phyloP scores from a whole-genome alignment of 53 echinoderm and acorn worm genomes.

The Echinometra lucunter region DNA sequence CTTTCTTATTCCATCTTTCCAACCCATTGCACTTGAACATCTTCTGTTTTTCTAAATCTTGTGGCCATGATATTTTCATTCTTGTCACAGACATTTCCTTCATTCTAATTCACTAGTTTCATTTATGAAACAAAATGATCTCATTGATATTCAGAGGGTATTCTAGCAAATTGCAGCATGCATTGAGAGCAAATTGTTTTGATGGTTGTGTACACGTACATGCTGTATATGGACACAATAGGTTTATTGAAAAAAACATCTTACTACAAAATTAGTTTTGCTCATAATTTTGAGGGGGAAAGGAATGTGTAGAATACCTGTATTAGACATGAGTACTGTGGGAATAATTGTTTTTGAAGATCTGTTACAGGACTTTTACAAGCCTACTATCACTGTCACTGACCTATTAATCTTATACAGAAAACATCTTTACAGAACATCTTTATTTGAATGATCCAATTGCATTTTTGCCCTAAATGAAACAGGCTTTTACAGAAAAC shows the following conservation, averaged over 20 bases:
- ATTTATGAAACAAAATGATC: background rate
- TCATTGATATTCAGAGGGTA: conserved; percentile 17
- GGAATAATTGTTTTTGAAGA: too few species aligned
- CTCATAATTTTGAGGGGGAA: too few species aligned
- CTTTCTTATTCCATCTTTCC: background rate
- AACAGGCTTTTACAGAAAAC: too few species aligned
- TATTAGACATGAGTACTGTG: too few species aligned
- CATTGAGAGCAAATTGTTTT: background rate
- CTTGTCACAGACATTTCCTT: background rate
- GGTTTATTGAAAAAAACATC: background rate
- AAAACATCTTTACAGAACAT: too few species aligned
- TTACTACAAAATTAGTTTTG: background rate
- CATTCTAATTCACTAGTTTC: background rate
- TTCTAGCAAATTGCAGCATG: background rate
- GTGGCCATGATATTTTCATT: background rate
- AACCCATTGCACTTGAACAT: background rate
- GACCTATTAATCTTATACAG: too few species aligned
- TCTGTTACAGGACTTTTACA: too few species aligned
- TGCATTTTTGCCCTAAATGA: too few species aligned
- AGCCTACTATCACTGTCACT: too few species aligned
- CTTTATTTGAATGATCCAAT: too few species aligned
- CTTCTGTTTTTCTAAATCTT: background rate
- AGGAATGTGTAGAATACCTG: too few species aligned
- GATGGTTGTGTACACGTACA: background rate
- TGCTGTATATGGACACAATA: background rate